Base-by-base conservation (phyloP, 2,797 vertebrate genomes). In the Toxotes lorentzi region DNA sequence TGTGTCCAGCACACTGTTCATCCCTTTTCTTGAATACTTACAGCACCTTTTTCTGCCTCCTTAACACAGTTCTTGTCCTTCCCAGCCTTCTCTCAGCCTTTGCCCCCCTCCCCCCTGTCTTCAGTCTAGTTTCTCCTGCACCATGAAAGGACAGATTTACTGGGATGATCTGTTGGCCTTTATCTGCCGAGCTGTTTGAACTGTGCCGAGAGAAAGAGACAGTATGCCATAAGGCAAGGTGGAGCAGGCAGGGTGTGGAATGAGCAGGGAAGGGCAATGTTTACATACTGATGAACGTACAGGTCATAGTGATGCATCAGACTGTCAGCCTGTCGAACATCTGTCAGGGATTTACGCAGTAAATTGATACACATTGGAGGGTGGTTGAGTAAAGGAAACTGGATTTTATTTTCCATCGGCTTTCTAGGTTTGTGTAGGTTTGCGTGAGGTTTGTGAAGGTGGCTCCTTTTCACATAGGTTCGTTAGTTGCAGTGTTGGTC, bases 251-350 rank as follows among this genome's bases (percentile, higher is more conserved):
- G 59, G 62, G 45, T 63, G 73, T 72, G 56, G 66, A 68, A 17
- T 63, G 79, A 63, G 34, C 5, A 7, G 87, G 89, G 85, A 79
- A 60, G 71, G 80, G 79, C 81, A 17, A 19, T 81, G 85, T 91
- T 86, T 77, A 86, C 78, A 65, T 78, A 45, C 73, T 63, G 75
- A 73, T 82, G 64, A 84, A 75, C 65, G 74, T 27, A 40, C 70
- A 74, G 60, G 35, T 79, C 43, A 41, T 11, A n/a, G 57, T 66
- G 59, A 74, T 70, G 30, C 54, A 43, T 82, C 58, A 51, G 14
- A 56, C 62, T 19, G 30, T 12, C 35, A 35, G 51, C 63, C 65
- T 32, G 32, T 21, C 80, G 40, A 75, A 78, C 23, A 3, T 14
- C 66, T 79, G 75, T 78, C 58, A 64, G 38, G 74, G 34, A 50